phyloP scores from a whole-genome alignment of 1,140 invertebrate species.

The silkworm (Bombyx mori) region DNA sequence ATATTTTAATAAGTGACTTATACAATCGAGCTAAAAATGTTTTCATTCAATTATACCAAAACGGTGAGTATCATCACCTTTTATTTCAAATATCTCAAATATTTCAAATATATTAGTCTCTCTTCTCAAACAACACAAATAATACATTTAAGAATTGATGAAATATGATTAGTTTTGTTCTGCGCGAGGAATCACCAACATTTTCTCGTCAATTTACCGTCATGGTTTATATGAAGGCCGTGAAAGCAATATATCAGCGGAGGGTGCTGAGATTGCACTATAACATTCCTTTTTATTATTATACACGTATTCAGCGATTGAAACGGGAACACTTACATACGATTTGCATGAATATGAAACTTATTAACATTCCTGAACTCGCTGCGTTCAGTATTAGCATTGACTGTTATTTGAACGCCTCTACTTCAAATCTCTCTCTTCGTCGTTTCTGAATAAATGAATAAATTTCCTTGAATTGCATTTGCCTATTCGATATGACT shows the following conservation, averaged over 20 bases:
- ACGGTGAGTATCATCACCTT: no score
- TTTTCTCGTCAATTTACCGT: conserved; percentile 42
- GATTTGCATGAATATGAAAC: conserved; percentile 13
- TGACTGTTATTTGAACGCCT: background rate
- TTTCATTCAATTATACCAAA: no score
- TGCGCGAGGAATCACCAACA: conserved; percentile 33
- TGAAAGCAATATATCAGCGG: conserved; percentile 38
- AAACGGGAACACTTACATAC: background rate
- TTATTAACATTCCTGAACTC: conserved; percentile 7
- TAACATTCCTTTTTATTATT: conserved; percentile 25
- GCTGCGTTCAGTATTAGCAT: conserved; percentile 2
- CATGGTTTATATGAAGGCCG: conserved; percentile 35
- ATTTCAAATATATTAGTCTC: no score
- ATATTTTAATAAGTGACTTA: no score
- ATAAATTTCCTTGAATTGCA: no score
- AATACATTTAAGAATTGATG: conserved; percentile 13
- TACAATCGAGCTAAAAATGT: no score
- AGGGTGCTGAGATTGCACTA: conserved; percentile 37
- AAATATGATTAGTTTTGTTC: conserved; percentile 39
- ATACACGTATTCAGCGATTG: conserved; percentile 11
- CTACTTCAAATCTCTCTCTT: no score
- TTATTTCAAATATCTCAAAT: no score
- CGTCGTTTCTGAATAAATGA: no score
- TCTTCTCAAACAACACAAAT: no score
- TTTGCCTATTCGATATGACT: no score